These are phyloP conservation scores for Dichetophora obliterata DNA, from an alignment of 2,888 invertebrate species.

Conservation along the genomic window DNA sequence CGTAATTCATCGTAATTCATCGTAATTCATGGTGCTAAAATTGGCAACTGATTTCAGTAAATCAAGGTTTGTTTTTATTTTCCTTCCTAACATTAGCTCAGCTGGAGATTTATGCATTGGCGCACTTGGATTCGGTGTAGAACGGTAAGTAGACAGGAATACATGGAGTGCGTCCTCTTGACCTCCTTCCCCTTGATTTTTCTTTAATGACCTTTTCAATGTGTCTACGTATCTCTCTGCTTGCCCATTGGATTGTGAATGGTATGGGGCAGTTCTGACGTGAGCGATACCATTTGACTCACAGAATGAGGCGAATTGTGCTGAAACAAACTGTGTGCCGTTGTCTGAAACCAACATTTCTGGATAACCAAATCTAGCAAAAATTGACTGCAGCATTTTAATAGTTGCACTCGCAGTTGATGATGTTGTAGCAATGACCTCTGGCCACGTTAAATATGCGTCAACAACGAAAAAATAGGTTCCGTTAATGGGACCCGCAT, in stretches of 20 bases:
- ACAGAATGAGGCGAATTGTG: neutral
- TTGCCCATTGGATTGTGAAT: neutral
- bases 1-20: too few relatives aligned
- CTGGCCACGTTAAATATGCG: too few relatives aligned
- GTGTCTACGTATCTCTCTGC: neutral
- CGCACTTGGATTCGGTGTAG: neutral
- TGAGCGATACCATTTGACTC: neutral
- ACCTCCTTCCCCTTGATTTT: neutral
- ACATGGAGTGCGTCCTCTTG: neutral
- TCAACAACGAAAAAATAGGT: too few relatives aligned
- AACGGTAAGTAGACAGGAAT: constrained; percentile 11
- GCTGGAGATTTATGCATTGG: constrained; percentile 9
- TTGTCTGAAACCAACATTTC: neutral
- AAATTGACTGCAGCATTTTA: neutral
- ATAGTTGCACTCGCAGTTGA: neutral
- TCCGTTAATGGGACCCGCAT: too few relatives aligned
- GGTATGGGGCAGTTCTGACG: neutral
- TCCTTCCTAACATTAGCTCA: constrained; percentile 9
- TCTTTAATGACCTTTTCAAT: neutral
- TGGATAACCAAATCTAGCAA: neutral
- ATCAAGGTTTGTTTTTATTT: constrained; percentile 16
- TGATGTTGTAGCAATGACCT: too few relatives aligned
- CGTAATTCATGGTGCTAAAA: neutral
- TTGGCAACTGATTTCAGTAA: neutral
- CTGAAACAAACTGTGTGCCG: neutral